Conservation (phyloP, 1,140 invertebrate genomes). For the Eubasilissa regina region DNA sequence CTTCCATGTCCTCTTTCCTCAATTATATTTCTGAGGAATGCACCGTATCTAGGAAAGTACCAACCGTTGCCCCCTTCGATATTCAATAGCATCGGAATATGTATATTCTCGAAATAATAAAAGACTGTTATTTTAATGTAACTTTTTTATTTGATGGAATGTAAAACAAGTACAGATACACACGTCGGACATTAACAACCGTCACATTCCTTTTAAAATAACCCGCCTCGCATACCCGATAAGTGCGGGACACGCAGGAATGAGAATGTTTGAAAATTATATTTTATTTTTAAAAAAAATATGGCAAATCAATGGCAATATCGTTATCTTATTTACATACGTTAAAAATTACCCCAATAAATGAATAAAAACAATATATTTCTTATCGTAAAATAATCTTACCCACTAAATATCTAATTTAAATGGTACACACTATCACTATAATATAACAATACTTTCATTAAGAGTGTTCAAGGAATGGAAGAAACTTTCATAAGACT, state of each 20-base stretch:
- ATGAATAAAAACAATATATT: constrained; percentile 47
- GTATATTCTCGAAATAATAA: constrained; percentile 26
- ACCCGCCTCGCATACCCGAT: constrained; percentile 6
- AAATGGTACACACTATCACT: constrained; percentile 43
- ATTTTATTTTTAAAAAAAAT: constrained; percentile 51
- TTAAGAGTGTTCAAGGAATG: constrained; percentile 43
- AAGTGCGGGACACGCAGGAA: not conserved
- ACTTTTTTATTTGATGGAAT: constrained; percentile 58
- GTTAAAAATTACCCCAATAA: constrained; percentile 55
- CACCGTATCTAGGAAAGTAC: too few relatives aligned
- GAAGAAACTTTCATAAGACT: constrained; percentile 51
- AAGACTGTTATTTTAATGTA: constrained; percentile 7
- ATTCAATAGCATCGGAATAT: too few relatives aligned
- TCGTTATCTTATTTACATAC: constrained; percentile 49
- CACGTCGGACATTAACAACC: constrained; percentile 50
- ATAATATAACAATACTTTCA: constrained; percentile 29
- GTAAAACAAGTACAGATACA: constrained; percentile 59
- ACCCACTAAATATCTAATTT: constrained; percentile 39
- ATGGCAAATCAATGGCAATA: constrained; percentile 57
- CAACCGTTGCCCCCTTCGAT: too few relatives aligned
- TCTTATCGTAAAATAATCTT: constrained; percentile 38
- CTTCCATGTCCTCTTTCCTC: too few relatives aligned
- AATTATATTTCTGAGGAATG: too few relatives aligned
- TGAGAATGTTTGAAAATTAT: constrained; percentile 46
- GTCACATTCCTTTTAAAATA: constrained; percentile 27